Evolutionary conservation across 2,113 vertebrate genomes (phyloP), one percentile per base, ranked within the genome.

Genomic region (Noctilio leporinus): DNA sequence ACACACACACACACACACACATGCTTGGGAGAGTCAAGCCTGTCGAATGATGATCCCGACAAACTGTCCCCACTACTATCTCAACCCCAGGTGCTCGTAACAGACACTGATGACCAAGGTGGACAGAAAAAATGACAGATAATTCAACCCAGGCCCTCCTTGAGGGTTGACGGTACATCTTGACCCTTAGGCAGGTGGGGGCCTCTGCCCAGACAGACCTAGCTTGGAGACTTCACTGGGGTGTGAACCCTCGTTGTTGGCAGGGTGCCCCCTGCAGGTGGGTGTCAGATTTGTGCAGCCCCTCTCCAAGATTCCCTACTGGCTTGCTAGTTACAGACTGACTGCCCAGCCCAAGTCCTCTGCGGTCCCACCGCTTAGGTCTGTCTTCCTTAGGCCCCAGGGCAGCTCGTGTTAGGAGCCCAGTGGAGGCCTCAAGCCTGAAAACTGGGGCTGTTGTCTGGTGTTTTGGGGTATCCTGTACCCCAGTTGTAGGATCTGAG

Each of bases 1-100:
- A 8, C 26, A 9, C 69, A 12, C 38, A 16, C 33, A 38, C 0
- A 3, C 0, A 5, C 19, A n/a, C 3, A 0, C 33, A 8, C 59
- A 55, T 15, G 4, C 0, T 8, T 9, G 0, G 26, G 55, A 33
- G 69, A 69, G 22, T 53, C n/a, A 10, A 10, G 26, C 20, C 47
- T 16, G 0, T 3, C 33, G 20, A 55, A 38, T 6, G 40, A 30
- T 0, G 30, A 33, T 47, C 43, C 55, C 47, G 55, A 40, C 35
- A 53, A 33, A 9, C 51, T 33, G 10, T 10, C 51, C 33, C 7
- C 12, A 17, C 1, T n/a, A n/a, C 53, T 30, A 4, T 4, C n/a
- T 4, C 1, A 1, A 75, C 16, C 16, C 53, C 28, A 2, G 22
- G 35, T 12, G 0, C n/a, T 33, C 15, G 10, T 33, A 33, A 12